A percentile compares a stretch with the other conserved stretches of the same genome.
Evolutionary conservation across 2,797 vertebrate genomes (phyloP).

Genomic region (Ceyx erithaca): DNA sequence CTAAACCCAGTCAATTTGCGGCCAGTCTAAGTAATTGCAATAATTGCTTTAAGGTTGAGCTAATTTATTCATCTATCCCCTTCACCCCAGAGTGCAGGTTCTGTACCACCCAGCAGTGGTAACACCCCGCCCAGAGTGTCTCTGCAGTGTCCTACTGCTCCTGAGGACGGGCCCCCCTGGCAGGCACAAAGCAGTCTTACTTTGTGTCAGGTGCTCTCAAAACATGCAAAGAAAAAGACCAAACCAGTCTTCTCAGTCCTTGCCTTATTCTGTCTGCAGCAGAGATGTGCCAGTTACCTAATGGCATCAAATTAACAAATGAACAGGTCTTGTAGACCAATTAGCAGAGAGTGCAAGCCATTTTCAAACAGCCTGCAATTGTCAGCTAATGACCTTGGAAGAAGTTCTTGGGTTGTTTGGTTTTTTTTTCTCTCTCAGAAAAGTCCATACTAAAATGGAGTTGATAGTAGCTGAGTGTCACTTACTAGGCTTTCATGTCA

Average conservation of each 20-base stretch:
- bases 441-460: conserved; percentile 39
- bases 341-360: conserved; percentile 54
- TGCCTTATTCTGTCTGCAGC: neutral
- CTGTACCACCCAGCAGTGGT: neutral
- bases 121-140: neutral
- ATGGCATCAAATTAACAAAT: conserved; percentile 71
- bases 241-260: neutral
- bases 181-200: neutral
- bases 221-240: neutral
- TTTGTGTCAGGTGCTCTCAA: neutral
- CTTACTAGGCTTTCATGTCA: conserved; percentile 19
- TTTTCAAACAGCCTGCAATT: conserved; percentile 52
- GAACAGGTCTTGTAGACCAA: conserved; percentile 60
- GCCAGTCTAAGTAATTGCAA: neutral
- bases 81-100: neutral
- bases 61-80: neutral
- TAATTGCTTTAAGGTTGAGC: conserved; percentile 27
- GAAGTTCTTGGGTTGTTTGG: neutral
- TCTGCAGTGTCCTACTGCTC: neutral
- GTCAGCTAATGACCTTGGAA: conserved; percentile 63
- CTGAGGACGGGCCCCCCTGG: neutral
- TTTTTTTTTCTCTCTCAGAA: neutral
- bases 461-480: conserved; percentile 28
- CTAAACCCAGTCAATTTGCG: neutral
- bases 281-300: conserved; percentile 54